Evolutionary conservation across 2,888 invertebrate genomes (phyloP).

Genomic region (Eupithecia pulchellata): DNA sequence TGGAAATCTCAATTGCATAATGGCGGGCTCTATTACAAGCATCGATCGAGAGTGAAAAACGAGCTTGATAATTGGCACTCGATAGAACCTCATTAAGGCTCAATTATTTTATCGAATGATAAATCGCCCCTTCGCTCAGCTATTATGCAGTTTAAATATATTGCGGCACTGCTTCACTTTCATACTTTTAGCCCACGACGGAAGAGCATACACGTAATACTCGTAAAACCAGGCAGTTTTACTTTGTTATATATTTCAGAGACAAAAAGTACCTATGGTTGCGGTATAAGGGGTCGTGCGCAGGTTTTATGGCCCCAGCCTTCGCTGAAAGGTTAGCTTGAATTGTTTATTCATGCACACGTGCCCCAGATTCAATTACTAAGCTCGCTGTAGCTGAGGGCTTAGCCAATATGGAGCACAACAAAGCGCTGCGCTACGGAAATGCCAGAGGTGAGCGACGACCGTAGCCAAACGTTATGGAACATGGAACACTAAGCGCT

Average conservation of each 20-base stretch:
- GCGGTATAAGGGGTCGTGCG: slow-evolving; percentile 28
- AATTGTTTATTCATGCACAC: slow-evolving; percentile 69
- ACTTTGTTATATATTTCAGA: slow-evolving; percentile 28
- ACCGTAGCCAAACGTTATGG: slow-evolving; percentile 27
- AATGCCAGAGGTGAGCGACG: slow-evolving; percentile 65
- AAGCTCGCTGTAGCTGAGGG: slow-evolving; percentile 37
- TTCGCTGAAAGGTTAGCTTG: slow-evolving; percentile 44
- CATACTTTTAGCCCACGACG: background rate
- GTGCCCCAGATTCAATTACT: slow-evolving; percentile 69
- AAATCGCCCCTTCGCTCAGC: slow-evolving; percentile 49
- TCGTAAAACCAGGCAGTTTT: slow-evolving; percentile 18
- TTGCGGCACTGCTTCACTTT: background rate
- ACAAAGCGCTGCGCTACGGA: slow-evolving; percentile 40
- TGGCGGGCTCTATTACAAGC: slow-evolving; percentile 40
- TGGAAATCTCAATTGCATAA: slow-evolving; percentile 16
- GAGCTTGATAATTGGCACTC: slow-evolving; percentile 56
- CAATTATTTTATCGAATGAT: slow-evolving; percentile 57
- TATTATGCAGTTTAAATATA: slow-evolving; percentile 28
- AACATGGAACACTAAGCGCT: too few species aligned
- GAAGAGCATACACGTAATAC: slow-evolving; percentile 12
- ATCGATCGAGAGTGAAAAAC: slow-evolving; percentile 58
- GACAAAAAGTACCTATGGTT: slow-evolving; percentile 25
- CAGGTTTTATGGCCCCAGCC: slow-evolving; percentile 29
- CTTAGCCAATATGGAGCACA: slow-evolving; percentile 25
- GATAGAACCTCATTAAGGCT: slow-evolving; percentile 61